A percentile compares a stretch with the other conserved stretches of the same genome.
phyloP scores from a whole-genome alignment of 2,797 vertebrate genomes.

The Leucoraja ocellata region DNA sequence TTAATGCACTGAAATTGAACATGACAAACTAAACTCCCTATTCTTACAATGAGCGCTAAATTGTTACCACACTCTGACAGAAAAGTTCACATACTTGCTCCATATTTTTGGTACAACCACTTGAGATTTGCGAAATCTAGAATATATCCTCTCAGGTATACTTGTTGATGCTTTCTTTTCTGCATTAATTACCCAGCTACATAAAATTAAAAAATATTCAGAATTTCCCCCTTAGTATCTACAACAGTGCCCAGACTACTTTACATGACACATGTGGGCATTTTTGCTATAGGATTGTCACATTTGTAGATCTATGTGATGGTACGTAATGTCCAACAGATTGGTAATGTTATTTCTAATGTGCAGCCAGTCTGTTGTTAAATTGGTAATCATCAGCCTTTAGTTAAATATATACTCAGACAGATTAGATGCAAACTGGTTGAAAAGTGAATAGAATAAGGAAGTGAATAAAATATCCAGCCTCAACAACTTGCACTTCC shows the following conservation, averaged over 20 bases:
- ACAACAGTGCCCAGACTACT: neutral
- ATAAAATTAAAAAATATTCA: neutral
- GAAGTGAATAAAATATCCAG: neutral
- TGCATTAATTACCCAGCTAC: neutral
- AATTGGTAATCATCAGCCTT: neutral
- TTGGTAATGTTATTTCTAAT: neutral
- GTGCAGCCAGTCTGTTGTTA: neutral
- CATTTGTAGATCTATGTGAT: neutral
- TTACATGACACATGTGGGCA: neutral
- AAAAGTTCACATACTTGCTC: neutral
- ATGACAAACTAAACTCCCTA: neutral
- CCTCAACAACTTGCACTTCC: neutral
- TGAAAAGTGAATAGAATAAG: neutral
- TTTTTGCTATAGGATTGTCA: neutral
- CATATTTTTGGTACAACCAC: neutral
- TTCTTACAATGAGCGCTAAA: neutral
- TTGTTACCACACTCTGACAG: neutral
- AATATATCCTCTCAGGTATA: neutral
- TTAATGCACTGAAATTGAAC: neutral
- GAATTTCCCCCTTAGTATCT: neutral
- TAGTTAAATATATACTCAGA: neutral
- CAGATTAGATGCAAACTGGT: neutral
- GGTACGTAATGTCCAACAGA: neutral
- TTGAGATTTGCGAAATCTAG: too few species aligned
- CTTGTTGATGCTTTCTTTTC: neutral